Conservation (phyloP, 2,113 vertebrate genomes). For the Clarias batrachus region DNA sequence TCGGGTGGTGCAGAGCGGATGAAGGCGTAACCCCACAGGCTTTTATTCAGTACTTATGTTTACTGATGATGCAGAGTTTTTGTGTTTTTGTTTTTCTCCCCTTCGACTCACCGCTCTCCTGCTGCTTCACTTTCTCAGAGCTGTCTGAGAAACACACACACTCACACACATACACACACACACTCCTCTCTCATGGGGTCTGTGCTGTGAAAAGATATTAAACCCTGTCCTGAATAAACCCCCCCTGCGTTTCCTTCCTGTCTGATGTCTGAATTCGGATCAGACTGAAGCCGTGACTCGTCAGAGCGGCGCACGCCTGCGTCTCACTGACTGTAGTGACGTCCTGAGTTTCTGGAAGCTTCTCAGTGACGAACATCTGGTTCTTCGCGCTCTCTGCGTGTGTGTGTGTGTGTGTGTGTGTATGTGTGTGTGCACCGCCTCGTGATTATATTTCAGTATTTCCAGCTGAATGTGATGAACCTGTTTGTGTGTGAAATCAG, state of each 20-base stretch:
- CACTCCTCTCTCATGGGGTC: too few relatives aligned
- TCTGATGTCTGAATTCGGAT: not conserved
- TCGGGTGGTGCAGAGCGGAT: not conserved
- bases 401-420: not conserved
- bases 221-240: not conserved
- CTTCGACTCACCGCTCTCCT: not conserved
- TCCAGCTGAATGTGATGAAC: not conserved
- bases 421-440: not conserved
- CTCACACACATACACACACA: not conserved
- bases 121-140: not conserved
- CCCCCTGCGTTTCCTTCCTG: not conserved
- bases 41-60: slow-evolving; percentile 27
- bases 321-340: not conserved
- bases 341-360: not conserved
- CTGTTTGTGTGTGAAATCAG: not conserved
- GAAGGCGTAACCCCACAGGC: not conserved
- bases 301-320: not conserved
- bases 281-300: too few relatives aligned
- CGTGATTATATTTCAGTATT: not conserved
- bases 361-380: not conserved
- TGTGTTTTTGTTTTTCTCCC: not conserved
- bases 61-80: slow-evolving; percentile 6
- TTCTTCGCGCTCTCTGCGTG: not conserved
- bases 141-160: too few relatives aligned
- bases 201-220: not conserved